Conservation (phyloP, 2,888 invertebrate species). For the Nomada goodeniana region DNA sequence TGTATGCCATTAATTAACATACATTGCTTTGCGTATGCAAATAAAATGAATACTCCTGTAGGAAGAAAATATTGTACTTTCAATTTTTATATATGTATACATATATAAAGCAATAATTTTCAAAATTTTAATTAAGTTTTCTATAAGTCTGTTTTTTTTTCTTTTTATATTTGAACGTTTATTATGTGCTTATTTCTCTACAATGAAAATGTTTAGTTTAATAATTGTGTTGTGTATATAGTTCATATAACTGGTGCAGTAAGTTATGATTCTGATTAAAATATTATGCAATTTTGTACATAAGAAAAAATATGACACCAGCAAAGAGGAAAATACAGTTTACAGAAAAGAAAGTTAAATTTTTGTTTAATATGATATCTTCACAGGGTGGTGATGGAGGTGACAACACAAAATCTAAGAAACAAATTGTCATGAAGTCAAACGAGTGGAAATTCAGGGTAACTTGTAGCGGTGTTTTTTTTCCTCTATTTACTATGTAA, state of each 20-base stretch:
- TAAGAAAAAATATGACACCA: not conserved
- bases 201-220: slow-evolving; percentile 11
- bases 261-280: slow-evolving; percentile 17
- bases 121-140: not conserved
- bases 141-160: not conserved
- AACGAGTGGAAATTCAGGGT: slow-evolving; percentile 90
- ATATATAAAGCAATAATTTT: slow-evolving; percentile 1
- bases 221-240: slow-evolving; percentile 21
- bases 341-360: slow-evolving; percentile 51
- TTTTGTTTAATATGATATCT: slow-evolving; percentile 76
- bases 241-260: slow-evolving; percentile 12
- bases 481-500: slow-evolving; percentile 69
- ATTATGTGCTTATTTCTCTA: slow-evolving; percentile 34
- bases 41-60: slow-evolving; percentile 32
- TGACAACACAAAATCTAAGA: slow-evolving; percentile 86
- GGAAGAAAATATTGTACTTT: slow-evolving; percentile 2
- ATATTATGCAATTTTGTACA: slow-evolving; percentile 4
- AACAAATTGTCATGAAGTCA: slow-evolving; percentile 85
- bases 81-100: not conserved
- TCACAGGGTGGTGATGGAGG: slow-evolving; percentile 85
- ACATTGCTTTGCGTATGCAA: slow-evolving; percentile 40
- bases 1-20: slow-evolving; percentile 57
- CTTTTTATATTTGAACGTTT: not conserved
- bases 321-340: slow-evolving; percentile 26
- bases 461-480: slow-evolving; percentile 83